Evolutionary conservation across 2,797 vertebrate species (phyloP), one percentile per base, ranked within the genome.

Genomic region (Phalanger gymnotis): DNA sequence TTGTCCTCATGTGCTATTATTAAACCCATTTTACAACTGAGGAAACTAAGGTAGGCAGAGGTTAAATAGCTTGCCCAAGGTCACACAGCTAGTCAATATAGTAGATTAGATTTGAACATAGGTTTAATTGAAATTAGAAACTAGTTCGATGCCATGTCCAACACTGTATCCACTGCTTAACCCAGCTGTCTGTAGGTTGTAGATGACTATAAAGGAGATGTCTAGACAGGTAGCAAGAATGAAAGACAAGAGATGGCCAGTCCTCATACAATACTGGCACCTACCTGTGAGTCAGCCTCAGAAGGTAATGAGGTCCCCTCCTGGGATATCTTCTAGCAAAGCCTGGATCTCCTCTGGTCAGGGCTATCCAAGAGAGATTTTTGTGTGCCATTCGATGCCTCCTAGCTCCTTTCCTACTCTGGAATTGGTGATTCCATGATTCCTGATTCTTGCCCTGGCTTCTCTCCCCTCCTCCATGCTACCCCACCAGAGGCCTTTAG

Each of bases 1-100:
- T 93, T 92, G 53, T 93, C 96, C 52, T 93, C 92, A 92, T 58
- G 58, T 94, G 25, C 25, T 47, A 34, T 91, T 30, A 57, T 92
- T 93, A 57, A 53, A 34, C 16, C 54, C n/a, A 95, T 92, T 90
- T 47, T 96, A 55, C 53, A 96, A 27, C 66, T 89, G 55, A 91
- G 87, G 53, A 92, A 73, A 96, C 54, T 58, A 96, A 96, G n/a
- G 22, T 58, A 54, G 28, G 30, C 47, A 4, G 52, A 95, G 92
- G n/a, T 47, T 66, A 73, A 92, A 94, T 93, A 94, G 96, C 31
- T 96, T 94, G 55, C 87, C 93, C 31, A 31, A n/a, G 54, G 91
- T 92, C 31, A 34, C 30, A 95, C n/a, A 92, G n/a, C n/a, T 93
- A 87, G 0, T 55, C 51, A 91, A 25, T 95, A 1, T 94, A 91